phyloP scores from a whole-genome alignment of 2,797 vertebrate genomes.

The Petrocephalus sullivani region DNA sequence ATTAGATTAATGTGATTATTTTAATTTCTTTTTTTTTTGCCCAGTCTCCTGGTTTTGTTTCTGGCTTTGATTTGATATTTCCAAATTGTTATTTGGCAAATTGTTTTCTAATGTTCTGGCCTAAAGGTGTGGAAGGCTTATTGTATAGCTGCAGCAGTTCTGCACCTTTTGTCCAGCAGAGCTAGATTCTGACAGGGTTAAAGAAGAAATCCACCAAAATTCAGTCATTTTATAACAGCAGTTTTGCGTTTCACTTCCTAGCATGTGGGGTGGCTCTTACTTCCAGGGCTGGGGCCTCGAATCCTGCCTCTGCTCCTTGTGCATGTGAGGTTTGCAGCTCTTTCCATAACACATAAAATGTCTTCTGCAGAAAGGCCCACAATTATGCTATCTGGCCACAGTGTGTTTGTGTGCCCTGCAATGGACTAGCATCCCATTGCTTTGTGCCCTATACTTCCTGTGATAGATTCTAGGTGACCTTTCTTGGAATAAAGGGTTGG shows the following conservation, averaged over 20 bases:
- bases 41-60: background rate
- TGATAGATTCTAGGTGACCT: background rate
- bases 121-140: background rate
- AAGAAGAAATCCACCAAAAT: background rate
- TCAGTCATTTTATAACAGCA: background rate
- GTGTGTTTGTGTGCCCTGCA: background rate
- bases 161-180: background rate
- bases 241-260: background rate
- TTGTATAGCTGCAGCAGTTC: background rate
- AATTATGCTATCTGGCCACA: background rate
- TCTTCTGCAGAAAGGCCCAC: background rate
- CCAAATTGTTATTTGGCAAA: background rate
- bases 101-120: slow-evolving; percentile 1
- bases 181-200: background rate
- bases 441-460: background rate
- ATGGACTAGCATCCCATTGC: background rate
- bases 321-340: background rate
- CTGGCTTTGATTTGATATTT: background rate
- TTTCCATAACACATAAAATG: background rate
- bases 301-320: background rate
- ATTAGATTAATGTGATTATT: slow-evolving; percentile 6
- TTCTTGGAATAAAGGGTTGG: background rate
- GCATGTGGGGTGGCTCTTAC: background rate
- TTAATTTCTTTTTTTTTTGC: background rate
- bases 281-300: background rate